A percentile compares a stretch with the other conserved stretches of the same genome.
These are phyloP conservation scores for Cichladusa arquata DNA, from an alignment of 2,113 vertebrate genomes.

Conservation along the genomic window DNA sequence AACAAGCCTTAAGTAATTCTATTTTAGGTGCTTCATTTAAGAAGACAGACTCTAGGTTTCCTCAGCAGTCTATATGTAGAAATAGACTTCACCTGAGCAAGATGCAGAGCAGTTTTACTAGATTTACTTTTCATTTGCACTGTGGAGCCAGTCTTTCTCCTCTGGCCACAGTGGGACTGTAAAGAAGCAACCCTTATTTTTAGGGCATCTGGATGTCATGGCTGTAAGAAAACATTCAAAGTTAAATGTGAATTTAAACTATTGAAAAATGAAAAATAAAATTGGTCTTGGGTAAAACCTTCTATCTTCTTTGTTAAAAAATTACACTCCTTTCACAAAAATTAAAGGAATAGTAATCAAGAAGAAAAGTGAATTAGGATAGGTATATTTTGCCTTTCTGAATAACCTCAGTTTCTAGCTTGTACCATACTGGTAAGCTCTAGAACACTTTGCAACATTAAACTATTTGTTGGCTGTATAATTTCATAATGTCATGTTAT, in stretches of 20 bases:
- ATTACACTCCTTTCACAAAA: not conserved
- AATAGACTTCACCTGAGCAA: not conserved
- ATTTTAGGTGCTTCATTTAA: not conserved
- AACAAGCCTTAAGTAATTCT: not conserved
- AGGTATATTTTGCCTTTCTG: not conserved
- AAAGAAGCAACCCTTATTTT: not conserved
- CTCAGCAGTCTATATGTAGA: not conserved
- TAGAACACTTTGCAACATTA: not conserved
- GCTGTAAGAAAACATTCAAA: not conserved
- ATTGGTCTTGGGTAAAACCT: not conserved
- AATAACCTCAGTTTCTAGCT: not conserved
- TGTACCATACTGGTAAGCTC: not conserved
- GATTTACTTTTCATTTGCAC: not conserved
- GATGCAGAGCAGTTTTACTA: not conserved
- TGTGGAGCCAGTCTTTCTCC: not conserved
- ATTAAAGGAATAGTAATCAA: not conserved
- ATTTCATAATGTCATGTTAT: not conserved
- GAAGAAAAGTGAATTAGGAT: not conserved
- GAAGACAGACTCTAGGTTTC: not conserved
- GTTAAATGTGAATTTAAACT: not conserved
- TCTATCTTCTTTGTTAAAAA: not conserved
- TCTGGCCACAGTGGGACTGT: not conserved
- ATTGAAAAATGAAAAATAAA: not conserved
- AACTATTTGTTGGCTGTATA: not conserved
- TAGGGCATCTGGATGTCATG: not conserved